Evolutionary conservation across 2,113 vertebrate species (phyloP).

Genomic region (Xenopus laevis): DNA sequence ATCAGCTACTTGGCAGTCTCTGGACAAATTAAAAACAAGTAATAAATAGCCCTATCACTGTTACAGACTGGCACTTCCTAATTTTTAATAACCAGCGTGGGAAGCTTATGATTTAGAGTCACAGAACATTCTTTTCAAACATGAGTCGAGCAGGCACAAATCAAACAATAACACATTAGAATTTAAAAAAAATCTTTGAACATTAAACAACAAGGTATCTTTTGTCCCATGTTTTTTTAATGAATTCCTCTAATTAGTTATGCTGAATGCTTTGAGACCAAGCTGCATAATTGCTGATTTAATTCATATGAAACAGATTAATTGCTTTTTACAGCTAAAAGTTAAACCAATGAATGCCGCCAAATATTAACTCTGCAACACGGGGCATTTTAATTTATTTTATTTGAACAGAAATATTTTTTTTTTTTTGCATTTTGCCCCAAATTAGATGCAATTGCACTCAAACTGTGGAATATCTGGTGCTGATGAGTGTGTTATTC

Average conservation of each 20-base stretch:
- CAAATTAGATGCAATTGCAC: too few relatives aligned
- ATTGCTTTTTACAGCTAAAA: neutral
- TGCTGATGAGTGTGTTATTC: too few relatives aligned
- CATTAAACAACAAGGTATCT: conserved; percentile 30
- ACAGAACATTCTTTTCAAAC: conserved; percentile 20
- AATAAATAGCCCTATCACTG: conserved; percentile 35
- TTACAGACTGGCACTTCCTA: conserved; percentile 15
- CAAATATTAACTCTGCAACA: neutral
- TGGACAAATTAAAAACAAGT: conserved; percentile 29
- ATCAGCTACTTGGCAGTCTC: conserved; percentile 37
- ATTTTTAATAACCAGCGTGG: conserved; percentile 36
- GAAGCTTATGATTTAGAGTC: conserved; percentile 25
- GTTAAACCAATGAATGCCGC: neutral
- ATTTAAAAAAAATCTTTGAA: conserved; percentile 5
- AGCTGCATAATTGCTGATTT: neutral
- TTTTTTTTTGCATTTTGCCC: too few relatives aligned
- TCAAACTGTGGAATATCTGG: too few relatives aligned
- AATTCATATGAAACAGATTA: conserved; percentile 7
- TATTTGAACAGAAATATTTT: neutral
- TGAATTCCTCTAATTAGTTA: conserved; percentile 13
- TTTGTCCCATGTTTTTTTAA: conserved; percentile 9
- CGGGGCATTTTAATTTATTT: neutral
- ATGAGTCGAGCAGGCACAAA: conserved; percentile 17
- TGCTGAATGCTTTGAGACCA: neutral
- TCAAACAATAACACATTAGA: conserved; percentile 20